Evolutionary conservation across 2,888 invertebrate genomes (phyloP), one percentile per base, ranked within the genome.

Genomic region (Meliscaeva auricollis): DNA sequence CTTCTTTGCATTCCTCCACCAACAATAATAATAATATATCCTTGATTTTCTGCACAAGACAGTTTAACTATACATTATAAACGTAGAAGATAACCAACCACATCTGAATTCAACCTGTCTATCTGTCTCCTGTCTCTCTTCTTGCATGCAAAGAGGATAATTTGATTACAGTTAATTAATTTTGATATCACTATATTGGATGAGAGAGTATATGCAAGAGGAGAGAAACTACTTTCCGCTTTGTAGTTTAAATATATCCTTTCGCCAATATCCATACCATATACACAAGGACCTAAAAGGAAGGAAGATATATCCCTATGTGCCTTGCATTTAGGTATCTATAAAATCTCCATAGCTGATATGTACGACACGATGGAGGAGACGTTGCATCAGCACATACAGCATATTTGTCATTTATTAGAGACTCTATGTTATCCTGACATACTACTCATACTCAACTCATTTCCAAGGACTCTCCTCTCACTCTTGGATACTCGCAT

Each of bases 131-230:
- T 68, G 74, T 79, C 74, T 74, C 38, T 64, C 50, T 48, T 50
- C 62, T 78, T 46, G 56, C 38, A 41, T 64, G 54, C 32, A 62
- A 64, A 75, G 50, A 74, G 74, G 70, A 79, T 84, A 84, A 84
- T 84, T 84, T 79, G 83, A 84, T 84, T 84, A 79, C 74, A 84
- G 83, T 84, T 84, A 84, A 84, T 84, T 84, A 79, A 84, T 84
- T 83, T 84, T 66, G 79, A 84, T 84, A 84, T 74, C 64, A 79
- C 74, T 84, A 50, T 66, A 84, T 84, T 78, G 62, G 74, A 66
- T 79, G 69, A 78, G 68, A 69, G 48, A 26, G n/a, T n/a, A n/a
- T n/a, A n/a, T n/a, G n/a, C n/a, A 26, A 26, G 26, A 26, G 26
- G 38, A 38, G 64, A 62, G 78, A 56, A 41, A 56, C 68, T 69